Evolutionary conservation across 2,888 invertebrate species (phyloP).

Genomic region (Rhamnusium bicolor): DNA sequence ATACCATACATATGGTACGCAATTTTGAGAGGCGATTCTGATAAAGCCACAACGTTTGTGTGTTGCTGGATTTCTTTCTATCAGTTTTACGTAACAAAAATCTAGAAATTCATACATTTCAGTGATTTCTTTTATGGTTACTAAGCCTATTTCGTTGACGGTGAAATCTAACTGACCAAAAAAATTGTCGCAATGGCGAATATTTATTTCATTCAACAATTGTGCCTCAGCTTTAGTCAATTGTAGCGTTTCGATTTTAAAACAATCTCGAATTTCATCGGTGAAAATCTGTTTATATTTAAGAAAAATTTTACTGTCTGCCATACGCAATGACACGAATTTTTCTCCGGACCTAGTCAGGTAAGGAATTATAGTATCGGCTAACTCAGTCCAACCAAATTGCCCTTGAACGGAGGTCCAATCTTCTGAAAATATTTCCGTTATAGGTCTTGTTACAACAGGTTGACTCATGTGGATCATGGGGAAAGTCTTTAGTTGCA

Average conservation of each 20-base stretch:
- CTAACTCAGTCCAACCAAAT: constrained; percentile 39
- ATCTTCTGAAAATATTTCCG: constrained; percentile 1
- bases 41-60: constrained; percentile 38
- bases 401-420: constrained; percentile 36
- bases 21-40: constrained; percentile 27
- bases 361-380: constrained; percentile 24
- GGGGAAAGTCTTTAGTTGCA: neutral
- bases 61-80: constrained; percentile 5
- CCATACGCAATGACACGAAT: constrained; percentile 32
- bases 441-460: neutral
- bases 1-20: constrained; percentile 36
- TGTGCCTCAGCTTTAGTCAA: constrained; percentile 30
- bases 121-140: constrained; percentile 9
- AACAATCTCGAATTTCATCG: constrained; percentile 31
- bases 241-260: neutral
- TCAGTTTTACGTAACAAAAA: constrained; percentile 23
- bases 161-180: constrained; percentile 31
- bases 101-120: constrained; percentile 31
- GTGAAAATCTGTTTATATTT: constrained; percentile 28
- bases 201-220: constrained; percentile 41
- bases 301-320: constrained; percentile 15
- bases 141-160: constrained; percentile 18
- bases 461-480: neutral
- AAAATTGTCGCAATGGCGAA: constrained; percentile 30
- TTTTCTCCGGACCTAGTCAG: constrained; percentile 29